Evolutionary conservation across 1,140 invertebrate genomes (phyloP).

Genomic region (Contarinia nasturtii): DNA sequence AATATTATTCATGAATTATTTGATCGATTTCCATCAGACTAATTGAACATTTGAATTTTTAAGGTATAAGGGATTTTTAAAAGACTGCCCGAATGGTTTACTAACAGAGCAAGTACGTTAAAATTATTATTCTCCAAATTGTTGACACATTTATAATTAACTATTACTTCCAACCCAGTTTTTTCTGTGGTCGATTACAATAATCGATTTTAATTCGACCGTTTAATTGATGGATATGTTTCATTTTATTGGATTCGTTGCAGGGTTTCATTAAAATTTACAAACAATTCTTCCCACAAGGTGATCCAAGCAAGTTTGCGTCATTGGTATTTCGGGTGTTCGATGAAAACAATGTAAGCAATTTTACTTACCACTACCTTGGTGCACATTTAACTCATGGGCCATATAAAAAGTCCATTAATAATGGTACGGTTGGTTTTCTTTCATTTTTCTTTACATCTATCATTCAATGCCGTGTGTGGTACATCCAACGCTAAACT

Average conservation of each 20-base stretch:
- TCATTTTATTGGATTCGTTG: constrained; percentile 23
- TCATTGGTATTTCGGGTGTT: constrained; percentile 94
- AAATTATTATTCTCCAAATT: no score
- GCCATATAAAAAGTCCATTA: neutral
- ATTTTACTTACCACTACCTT: neutral
- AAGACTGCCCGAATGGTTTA: constrained; percentile 81
- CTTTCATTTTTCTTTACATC: neutral
- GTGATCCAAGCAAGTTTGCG: constrained; percentile 94
- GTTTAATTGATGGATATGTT: no score
- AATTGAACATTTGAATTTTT: constrained; percentile 16
- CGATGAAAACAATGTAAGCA: constrained; percentile 93
- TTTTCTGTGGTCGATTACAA: neutral
- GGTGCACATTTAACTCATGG: neutral
- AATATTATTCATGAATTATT: neutral
- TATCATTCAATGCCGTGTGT: neutral
- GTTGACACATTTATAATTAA: no score
- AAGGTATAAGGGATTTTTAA: constrained; percentile 89
- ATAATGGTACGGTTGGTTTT: neutral
- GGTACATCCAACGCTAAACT: neutral
- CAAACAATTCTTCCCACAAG: constrained; percentile 97
- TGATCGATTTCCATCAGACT: constrained; percentile 1
- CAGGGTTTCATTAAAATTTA: constrained; percentile 98
- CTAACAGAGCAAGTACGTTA: constrained; percentile 70
- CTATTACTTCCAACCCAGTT: no score
- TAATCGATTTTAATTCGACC: no score